Conservation (phyloP, 2,888 invertebrate genomes). For the Metallyticus violacea region DNA sequence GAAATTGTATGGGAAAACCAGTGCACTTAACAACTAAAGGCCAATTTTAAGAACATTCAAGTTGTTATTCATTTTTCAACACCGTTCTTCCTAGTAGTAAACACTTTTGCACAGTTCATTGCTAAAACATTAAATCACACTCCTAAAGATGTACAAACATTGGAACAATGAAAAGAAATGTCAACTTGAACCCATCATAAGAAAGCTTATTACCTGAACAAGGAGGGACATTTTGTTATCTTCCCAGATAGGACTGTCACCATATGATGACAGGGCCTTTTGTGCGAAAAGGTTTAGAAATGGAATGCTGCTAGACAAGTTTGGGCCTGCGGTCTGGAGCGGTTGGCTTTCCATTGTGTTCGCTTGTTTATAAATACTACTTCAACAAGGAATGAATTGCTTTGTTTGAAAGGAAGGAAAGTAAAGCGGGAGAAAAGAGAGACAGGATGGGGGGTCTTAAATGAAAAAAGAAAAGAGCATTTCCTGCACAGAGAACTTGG, state of each 20-base stretch:
- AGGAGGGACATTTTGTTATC: neutral
- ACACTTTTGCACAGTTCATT: no score
- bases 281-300: neutral
- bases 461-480: neutral
- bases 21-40: no score
- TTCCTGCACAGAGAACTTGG: neutral
- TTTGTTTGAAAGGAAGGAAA: neutral
- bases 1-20: no score
- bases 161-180: no score
- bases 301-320: neutral
- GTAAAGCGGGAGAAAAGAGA: no score
- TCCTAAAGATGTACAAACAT: no score
- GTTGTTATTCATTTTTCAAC: no score
- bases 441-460: neutral
- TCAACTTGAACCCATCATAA: neutral
- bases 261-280: neutral
- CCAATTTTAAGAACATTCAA: no score
- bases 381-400: neutral
- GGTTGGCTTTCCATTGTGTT: neutral
- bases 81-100: no score
- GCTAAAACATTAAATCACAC: no score
- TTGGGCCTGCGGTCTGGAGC: neutral
- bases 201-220: neutral
- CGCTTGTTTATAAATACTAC: neutral
- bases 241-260: neutral